These are phyloP conservation scores for Eupithecia subfuscata DNA, from an alignment of 2,888 invertebrate species.

Conservation along the genomic window DNA sequence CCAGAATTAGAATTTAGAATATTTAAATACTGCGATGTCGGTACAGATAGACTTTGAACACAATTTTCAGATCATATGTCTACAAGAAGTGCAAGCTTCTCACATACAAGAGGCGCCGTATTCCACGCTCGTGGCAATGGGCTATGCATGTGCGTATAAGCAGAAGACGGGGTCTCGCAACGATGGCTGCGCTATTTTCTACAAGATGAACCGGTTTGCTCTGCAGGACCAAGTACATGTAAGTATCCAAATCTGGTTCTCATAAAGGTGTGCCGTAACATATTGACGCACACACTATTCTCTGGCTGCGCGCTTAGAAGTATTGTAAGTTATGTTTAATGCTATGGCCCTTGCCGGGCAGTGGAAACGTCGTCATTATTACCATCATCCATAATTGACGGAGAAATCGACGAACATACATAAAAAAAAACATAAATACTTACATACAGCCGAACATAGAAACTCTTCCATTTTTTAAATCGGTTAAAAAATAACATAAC, in stretches of 20 bases:
- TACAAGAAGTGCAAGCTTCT: constrained; percentile 93
- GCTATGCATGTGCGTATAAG: constrained; percentile 91
- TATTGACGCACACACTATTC: not conserved
- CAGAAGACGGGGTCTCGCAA: constrained; percentile 90
- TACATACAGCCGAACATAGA: too few species aligned
- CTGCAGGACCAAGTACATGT: constrained; percentile 87
- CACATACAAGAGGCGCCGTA: constrained; percentile 72
- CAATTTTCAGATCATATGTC: constrained; percentile 88
- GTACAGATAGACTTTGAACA: not conserved
- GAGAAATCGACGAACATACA: too few species aligned
- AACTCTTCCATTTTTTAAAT: too few species aligned
- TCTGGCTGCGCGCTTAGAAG: not conserved
- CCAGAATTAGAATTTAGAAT: too few species aligned
- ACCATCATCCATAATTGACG: not conserved
- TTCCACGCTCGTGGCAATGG: constrained; percentile 80
- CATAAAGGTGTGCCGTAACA: not conserved
- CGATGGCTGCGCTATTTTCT: constrained; percentile 97
- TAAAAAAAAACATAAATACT: too few species aligned
- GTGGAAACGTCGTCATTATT: too few species aligned
- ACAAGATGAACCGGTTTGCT: constrained; percentile 86
- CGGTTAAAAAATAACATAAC: too few species aligned
- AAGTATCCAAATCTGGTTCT: constrained; percentile 70
- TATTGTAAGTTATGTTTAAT: too few species aligned
- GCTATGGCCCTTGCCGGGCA: too few species aligned
- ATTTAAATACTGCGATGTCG: too few species aligned